These are phyloP conservation scores for Physella acuta DNA, from an alignment of 1,140 invertebrate species.

Conservation along the genomic window DNA sequence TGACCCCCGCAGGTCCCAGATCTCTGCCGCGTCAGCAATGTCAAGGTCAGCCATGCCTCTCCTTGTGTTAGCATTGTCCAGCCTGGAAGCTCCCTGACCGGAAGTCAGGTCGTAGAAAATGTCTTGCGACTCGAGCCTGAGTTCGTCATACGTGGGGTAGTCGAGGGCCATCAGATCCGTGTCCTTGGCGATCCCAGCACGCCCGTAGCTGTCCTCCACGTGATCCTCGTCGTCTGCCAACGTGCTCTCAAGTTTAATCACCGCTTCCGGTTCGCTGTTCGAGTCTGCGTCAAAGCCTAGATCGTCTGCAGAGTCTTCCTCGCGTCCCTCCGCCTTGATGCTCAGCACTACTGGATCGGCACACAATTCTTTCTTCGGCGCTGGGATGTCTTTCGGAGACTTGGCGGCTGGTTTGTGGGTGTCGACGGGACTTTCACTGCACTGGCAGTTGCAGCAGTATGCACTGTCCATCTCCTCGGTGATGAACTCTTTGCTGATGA, in stretches of 20 bases:
- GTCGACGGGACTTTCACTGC: no score
- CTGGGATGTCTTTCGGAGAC: no score
- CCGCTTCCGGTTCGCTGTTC: not conserved
- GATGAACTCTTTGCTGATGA: not conserved
- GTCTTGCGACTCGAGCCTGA: not conserved
- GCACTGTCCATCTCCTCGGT: not conserved
- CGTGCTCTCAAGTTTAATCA: not conserved
- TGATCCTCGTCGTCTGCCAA: not conserved
- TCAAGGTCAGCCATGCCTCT: not conserved
- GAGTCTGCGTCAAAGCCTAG: not conserved
- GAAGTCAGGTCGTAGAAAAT: not conserved
- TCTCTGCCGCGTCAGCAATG: not conserved
- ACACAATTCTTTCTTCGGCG: not conserved
- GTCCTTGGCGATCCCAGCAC: slow-evolving; percentile 3
- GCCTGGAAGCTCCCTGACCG: not conserved
- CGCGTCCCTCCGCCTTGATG: not conserved
- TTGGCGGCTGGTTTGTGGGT: no score
- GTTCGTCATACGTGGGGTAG: not conserved
- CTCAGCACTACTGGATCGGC: not conserved
- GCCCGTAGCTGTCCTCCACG: not conserved
- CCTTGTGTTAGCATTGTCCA: not conserved
- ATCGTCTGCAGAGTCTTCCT: not conserved
- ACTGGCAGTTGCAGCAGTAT: not conserved
- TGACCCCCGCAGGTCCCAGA: not conserved
- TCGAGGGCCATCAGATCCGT: slow-evolving; percentile 16